A percentile compares a stretch with the other conserved stretches of the same genome.
These are phyloP conservation scores for Idaea straminata DNA, from an alignment of 2,888 invertebrate species.

Conservation along the genomic window DNA sequence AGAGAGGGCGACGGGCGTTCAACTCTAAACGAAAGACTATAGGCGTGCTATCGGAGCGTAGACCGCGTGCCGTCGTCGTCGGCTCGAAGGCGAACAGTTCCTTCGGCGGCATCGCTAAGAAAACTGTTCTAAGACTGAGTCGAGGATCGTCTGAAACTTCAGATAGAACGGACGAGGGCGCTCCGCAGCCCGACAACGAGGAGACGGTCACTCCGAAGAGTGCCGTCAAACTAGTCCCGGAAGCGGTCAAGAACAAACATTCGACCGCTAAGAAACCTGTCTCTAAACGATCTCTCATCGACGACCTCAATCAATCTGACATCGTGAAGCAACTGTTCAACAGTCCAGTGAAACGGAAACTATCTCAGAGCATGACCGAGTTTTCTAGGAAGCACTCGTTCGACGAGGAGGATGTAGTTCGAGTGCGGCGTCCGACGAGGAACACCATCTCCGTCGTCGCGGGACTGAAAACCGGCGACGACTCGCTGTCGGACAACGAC, in stretches of 20 bases:
- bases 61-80: conserved; percentile 20
- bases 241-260: conserved; percentile 68
- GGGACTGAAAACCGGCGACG: conserved; percentile 31
- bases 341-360: conserved; percentile 71
- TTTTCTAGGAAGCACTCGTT: conserved; percentile 53
- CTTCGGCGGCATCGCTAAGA: conserved; percentile 32
- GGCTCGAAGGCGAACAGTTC: conserved; percentile 41
- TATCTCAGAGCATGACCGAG: conserved; percentile 74
- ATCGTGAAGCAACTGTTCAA: conserved; percentile 69
- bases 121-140: conserved; percentile 34
- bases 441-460: conserved; percentile 37
- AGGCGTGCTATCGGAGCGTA: conserved; percentile 35
- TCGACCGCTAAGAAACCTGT: conserved; percentile 73
- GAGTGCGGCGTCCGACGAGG: conserved; percentile 32
- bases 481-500: conserved; percentile 39
- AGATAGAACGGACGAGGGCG: conserved; percentile 31
- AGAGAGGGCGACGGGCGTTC: conserved; percentile 20
- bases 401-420: conserved; percentile 42
- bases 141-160: conserved; percentile 36
- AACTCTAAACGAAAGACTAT: conserved; percentile 46
- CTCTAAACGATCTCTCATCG: conserved; percentile 70
- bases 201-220: conserved; percentile 58
- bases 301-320: conserved; percentile 64
- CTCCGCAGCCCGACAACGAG: conserved; percentile 26
- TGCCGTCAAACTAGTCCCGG: conserved; percentile 52